Evolutionary conservation across 2,797 vertebrate genomes (phyloP), one percentile per base, ranked within the genome.

Genomic region (Gallinago nigripennis): DNA sequence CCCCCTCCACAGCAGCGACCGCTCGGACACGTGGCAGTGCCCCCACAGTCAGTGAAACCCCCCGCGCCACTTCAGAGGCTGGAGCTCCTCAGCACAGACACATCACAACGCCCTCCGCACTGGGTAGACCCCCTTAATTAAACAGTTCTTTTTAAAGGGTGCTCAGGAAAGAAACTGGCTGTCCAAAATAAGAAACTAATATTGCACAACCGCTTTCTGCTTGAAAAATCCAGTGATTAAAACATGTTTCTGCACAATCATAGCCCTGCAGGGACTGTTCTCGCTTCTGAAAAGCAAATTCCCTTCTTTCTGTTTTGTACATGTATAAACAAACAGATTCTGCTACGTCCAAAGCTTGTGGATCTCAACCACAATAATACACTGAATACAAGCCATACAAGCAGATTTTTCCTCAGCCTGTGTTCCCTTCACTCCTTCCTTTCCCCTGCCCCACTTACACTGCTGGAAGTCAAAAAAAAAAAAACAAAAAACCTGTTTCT

Each of bases 391-490:
- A 73, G 86, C 69, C 92, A 93, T 68, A 84, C 51, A 83, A 79
- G 65, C 39, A 80, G 46, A 41, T 37, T 93, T 93, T 78, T 33
- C 78, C 77, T 64, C 16, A 4, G 69, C 21, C 72, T 83, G 21
- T 60, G 45, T 57, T 94, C 25, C 21, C 4, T 57, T 91, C 77
- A 33, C 72, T 63, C 72, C 25, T 24, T 92, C 77, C 68, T 88
- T 94, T 94, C 72, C 79, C 50, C 33, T 91, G 64, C 64, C 2
- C 7, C 18, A 8, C 76, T 82, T 45, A 92, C 90, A 82, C 90
- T 80, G 95, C 27, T 70, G 94, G 94, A 95, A 96, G 92, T 94
- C 86, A 95, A 95, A 94, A 95, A 94, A 97, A 97, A 39, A 37
- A 90, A 93, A 41, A 41, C 16, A 41, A 41, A 41, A 43, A 92